Evolutionary conservation across 2,797 vertebrate species (phyloP).

Genomic region (Margarornis squamiger): DNA sequence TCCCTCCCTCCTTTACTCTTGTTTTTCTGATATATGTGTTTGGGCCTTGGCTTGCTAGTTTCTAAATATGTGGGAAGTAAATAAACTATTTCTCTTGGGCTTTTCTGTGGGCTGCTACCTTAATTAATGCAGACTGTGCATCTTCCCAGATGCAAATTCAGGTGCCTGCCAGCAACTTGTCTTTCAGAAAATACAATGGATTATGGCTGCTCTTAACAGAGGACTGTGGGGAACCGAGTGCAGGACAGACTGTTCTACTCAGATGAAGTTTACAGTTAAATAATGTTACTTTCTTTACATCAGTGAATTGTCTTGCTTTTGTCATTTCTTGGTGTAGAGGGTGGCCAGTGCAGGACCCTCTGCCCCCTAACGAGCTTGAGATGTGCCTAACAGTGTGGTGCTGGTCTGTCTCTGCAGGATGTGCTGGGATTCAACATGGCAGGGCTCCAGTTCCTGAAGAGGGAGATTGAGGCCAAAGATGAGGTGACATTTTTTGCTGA

Average conservation of each 20-base stretch:
- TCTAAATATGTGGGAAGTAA: neutral
- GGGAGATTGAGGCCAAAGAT: constrained; percentile 90
- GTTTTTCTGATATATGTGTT: neutral
- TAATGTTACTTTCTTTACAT: neutral
- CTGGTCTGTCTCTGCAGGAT: constrained; percentile 77
- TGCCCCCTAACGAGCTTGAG: neutral
- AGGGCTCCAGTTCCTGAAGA: constrained; percentile 89
- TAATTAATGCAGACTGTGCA: neutral
- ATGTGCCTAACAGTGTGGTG: neutral
- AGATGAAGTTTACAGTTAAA: neutral
- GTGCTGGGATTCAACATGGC: constrained; percentile 93
- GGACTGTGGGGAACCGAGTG: neutral
- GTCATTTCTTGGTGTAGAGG: neutral
- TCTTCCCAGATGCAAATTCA: neutral
- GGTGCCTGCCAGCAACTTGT: neutral
- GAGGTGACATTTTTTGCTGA: constrained; percentile 94
- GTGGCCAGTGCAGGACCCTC: neutral
- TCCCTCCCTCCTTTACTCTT: neutral
- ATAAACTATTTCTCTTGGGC: neutral
- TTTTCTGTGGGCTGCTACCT: neutral
- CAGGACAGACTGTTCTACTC: neutral
- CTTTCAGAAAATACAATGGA: neutral
- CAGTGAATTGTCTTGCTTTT: neutral
- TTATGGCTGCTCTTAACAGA: neutral
- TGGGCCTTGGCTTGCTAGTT: neutral